These are phyloP conservation scores for Anastrepha ludens DNA, from an alignment of 1,140 invertebrate genomes.

Conservation along the genomic window DNA sequence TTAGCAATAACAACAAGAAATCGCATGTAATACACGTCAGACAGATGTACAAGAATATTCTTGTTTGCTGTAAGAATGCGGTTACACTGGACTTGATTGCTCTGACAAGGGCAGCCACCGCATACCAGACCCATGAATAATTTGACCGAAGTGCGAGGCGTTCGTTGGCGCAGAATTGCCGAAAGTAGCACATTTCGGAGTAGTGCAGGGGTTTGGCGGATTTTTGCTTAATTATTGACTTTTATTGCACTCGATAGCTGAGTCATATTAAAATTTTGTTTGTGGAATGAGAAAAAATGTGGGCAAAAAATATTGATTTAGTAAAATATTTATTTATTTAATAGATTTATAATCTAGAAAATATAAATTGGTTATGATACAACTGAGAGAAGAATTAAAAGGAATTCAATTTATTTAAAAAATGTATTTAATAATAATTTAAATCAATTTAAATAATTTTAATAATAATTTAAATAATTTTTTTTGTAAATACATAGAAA, in stretches of 20 bases:
- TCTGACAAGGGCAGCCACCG: slow-evolving; percentile 25
- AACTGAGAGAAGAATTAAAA: too few relatives aligned
- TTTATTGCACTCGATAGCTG: not conserved
- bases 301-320: not conserved
- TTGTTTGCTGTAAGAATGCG: slow-evolving; percentile 17
- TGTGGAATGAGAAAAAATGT: not conserved
- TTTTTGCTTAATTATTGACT: not conserved
- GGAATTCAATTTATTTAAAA: too few relatives aligned
- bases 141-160: not conserved
- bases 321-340: too few relatives aligned
- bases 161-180: not conserved
- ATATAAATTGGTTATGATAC: too few relatives aligned
- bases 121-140: slow-evolving; percentile 41
- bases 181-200: slow-evolving; percentile 12
- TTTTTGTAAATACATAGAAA: too few relatives aligned
- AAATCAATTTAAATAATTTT: too few relatives aligned
- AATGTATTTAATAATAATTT: too few relatives aligned
- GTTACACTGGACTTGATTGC: slow-evolving; percentile 9
- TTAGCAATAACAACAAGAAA: slow-evolving; percentile 28
- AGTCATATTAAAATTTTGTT: not conserved
- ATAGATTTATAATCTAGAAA: too few relatives aligned
- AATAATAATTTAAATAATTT: too few relatives aligned
- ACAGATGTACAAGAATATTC: not conserved
- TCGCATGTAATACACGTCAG: slow-evolving; percentile 7
- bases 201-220: not conserved